Percentiles rank a stretch among this genome's conserved stretches.
These are phyloP conservation scores for Onchidella celtica DNA, from an alignment of 2,888 invertebrate genomes.

Conservation along the genomic window DNA sequence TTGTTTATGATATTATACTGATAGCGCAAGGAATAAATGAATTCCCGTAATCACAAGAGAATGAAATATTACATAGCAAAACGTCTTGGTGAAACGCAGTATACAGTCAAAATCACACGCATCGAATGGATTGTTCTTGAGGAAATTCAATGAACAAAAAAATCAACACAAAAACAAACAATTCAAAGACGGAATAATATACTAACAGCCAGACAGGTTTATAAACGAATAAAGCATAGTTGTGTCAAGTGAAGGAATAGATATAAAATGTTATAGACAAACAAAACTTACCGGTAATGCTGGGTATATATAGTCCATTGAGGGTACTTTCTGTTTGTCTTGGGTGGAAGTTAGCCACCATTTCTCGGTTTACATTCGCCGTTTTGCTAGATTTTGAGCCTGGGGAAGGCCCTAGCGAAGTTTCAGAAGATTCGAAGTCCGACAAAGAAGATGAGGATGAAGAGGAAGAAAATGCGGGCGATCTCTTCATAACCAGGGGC, in stretches of 20 bases:
- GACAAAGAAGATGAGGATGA: neutral
- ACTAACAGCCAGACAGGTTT: too few relatives aligned
- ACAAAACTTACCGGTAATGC: conserved; percentile 60
- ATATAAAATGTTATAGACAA: neutral
- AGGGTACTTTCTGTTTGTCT: conserved; percentile 59
- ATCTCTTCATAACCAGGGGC: conserved; percentile 2
- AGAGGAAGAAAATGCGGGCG: neutral
- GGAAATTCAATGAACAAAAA: too few relatives aligned
- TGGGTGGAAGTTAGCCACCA: conserved; percentile 56
- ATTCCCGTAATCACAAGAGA: too few relatives aligned
- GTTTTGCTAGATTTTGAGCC: conserved; percentile 45
- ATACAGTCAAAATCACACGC: too few relatives aligned
- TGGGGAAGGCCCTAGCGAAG: neutral
- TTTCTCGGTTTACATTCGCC: conserved; percentile 44
- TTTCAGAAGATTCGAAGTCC: neutral
- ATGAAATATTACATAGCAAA: too few relatives aligned
- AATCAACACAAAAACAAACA: too few relatives aligned
- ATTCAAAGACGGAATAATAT: too few relatives aligned
- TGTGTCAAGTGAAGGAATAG: neutral
- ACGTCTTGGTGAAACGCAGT: too few relatives aligned
- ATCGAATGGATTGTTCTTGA: too few relatives aligned
- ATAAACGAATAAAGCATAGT: neutral
- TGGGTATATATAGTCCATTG: conserved; percentile 61
- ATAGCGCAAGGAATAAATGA: too few relatives aligned
- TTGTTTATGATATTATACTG: too few relatives aligned